Conservation (phyloP, 2,113 vertebrate genomes). For the Asarcornis scutulata region DNA sequence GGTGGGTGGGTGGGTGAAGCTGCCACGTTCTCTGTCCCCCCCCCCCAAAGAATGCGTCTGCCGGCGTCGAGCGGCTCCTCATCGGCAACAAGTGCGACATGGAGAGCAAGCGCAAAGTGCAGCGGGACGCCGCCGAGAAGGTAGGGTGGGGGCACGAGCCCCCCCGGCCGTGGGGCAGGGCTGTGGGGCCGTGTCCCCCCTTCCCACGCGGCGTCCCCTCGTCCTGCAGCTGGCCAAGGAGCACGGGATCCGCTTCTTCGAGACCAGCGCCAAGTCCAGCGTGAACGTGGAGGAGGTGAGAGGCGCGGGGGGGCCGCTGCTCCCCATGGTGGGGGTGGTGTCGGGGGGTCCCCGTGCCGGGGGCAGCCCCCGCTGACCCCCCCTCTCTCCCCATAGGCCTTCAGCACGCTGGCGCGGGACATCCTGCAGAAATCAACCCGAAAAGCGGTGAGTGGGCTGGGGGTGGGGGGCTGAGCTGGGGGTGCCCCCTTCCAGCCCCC, state of each 20-base stretch:
- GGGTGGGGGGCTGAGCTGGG: too few relatives aligned
- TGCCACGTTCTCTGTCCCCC: not conserved
- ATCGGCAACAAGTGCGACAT: conserved; percentile 96
- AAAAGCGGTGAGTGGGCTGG: conserved; percentile 79
- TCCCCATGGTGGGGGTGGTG: conserved; percentile 12
- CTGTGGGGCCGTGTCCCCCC: not conserved
- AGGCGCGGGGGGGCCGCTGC: not conserved
- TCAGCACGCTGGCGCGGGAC: conserved; percentile 85
- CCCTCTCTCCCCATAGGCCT: conserved; percentile 78
- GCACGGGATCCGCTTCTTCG: conserved; percentile 92
- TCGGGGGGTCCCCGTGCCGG: not conserved
- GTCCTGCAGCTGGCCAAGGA: conserved; percentile 86
- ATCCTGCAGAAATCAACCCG: conserved; percentile 87
- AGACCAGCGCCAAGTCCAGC: conserved; percentile 91
- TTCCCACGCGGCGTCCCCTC: not conserved
- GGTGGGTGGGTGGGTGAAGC: not conserved
- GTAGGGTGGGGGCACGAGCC: conserved; percentile 46
- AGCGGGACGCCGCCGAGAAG: conserved; percentile 86
- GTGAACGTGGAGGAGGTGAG: conserved; percentile 80
- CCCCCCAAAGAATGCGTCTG: conserved; percentile 85
- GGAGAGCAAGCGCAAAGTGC: conserved; percentile 87
- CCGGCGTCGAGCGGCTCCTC: conserved; percentile 88
- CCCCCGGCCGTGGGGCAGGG: too few relatives aligned
- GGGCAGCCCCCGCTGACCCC: not conserved
- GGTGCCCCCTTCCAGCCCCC: not conserved